Conservation (phyloP, 2,113 vertebrate genomes). For the Prochilodus magdalenae region DNA sequence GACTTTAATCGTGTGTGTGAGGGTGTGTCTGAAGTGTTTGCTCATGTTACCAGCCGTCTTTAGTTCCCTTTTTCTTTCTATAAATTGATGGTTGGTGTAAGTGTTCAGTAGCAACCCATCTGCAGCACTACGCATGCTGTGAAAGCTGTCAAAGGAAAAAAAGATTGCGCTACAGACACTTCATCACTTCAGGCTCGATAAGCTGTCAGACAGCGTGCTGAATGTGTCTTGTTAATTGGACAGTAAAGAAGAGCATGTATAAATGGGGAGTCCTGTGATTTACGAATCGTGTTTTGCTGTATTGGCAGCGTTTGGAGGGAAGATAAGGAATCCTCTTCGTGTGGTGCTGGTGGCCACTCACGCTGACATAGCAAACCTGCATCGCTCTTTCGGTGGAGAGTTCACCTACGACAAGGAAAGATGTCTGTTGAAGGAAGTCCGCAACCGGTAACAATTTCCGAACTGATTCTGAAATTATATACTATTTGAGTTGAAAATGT, state of each 20-base stretch:
- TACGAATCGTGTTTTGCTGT: constrained; percentile 4
- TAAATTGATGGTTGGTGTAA: background rate
- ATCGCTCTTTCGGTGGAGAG: constrained; percentile 88
- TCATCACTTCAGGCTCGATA: background rate
- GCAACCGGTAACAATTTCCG: constrained; percentile 81
- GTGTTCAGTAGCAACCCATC: background rate
- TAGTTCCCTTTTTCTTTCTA: background rate
- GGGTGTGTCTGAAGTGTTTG: background rate
- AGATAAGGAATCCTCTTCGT: constrained; percentile 84
- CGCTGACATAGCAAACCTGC: constrained; percentile 92
- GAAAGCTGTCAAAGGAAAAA: background rate
- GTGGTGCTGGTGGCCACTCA: constrained; percentile 93
- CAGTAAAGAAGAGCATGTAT: background rate
- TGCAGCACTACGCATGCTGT: background rate
- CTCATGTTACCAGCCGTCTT: background rate
- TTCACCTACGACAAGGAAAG: constrained; percentile 92
- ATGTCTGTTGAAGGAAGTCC: constrained; percentile 87
- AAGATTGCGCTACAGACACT: background rate
- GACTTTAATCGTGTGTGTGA: too few relatives aligned
- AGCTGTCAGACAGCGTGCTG: background rate
- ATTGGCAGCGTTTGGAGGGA: constrained; percentile 86
- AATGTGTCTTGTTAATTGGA: background rate
- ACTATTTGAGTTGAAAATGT: background rate
- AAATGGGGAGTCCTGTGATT: constrained; percentile 35
- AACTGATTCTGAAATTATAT: background rate